Base-by-base conservation (phyloP, 2,113 vertebrate genomes). In the Vimba vimba region DNA sequence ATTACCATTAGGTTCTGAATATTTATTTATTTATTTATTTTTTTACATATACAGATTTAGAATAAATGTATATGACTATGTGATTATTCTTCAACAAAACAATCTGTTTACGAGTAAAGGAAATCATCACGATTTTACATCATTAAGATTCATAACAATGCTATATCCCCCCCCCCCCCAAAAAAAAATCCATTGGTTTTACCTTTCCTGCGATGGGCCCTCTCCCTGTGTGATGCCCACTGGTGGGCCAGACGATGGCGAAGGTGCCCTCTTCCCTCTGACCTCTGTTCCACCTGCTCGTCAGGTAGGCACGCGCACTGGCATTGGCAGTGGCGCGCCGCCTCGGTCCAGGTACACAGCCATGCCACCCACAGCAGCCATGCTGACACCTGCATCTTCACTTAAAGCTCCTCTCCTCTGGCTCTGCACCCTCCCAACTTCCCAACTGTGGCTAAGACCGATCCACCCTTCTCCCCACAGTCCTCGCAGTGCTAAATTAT, bases 381-480 rank as follows among this genome's bases (percentile, higher is more conserved):
- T 8, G 79, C 86, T 25, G 86, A 71, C 12, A 94, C 62, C 83
- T 86, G 86, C 96, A 97, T 97, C 91, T 91, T 95, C 81, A 33
- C 33, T 52, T 17, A 71, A 59, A 57, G 19, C 55, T 68, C 71
- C 81, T 60, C 86, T 60, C 43, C 6, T 68, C 81, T 59, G 36
- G 55, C 23, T 64, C 43, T 74, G 36, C 27, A 57, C 82, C 82
- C 10, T 76, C 27, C 76, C 85, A 80, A 52, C 19, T 79, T 30
- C 73, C 76, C 85, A 80, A 52, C n/a, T 79, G 23, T 10, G 50
- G 21, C 45, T 66, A 79, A 69, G 74, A 64, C 86, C 66, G 86
- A 76, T 86, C 81, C 87, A 86, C 84, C 87, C 88, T 86, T 87
- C 87, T 90, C 83, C 88, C 86, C 57, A 79, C 66, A 82, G 90